Evolutionary conservation across 2,888 invertebrate species (phyloP).

Genomic region (Amphipoea oculea): DNA sequence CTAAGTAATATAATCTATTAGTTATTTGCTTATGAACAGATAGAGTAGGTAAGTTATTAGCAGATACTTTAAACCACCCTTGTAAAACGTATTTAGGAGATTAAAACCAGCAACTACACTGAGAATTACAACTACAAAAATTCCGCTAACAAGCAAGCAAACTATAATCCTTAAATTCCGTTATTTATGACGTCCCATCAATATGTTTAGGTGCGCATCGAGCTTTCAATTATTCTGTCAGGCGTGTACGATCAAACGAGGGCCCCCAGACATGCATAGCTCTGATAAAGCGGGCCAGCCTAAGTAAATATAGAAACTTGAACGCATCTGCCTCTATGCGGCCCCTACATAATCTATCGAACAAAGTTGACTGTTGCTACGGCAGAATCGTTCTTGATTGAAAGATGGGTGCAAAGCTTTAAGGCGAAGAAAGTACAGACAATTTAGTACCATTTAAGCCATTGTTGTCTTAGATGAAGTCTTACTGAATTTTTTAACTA

Average conservation of each 20-base stretch:
- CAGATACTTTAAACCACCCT: background rate
- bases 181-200: slow-evolving; percentile 64
- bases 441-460: no score
- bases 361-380: slow-evolving; percentile 62
- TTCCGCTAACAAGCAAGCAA: slow-evolving; percentile 10
- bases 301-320: slow-evolving; percentile 84
- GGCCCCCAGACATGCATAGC: slow-evolving; percentile 80
- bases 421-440: no score
- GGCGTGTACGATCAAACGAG: slow-evolving; percentile 70
- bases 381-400: slow-evolving; percentile 44
- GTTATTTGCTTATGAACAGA: background rate
- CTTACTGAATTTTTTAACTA: no score
- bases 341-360: slow-evolving; percentile 74
- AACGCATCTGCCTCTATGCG: slow-evolving; percentile 84
- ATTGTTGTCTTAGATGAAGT: no score
- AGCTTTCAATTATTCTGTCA: slow-evolving; percentile 78
- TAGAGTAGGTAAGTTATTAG: background rate
- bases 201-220: slow-evolving; percentile 60
- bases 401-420: no score
- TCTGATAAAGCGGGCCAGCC: slow-evolving; percentile 83
- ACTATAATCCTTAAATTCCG: slow-evolving; percentile 54
- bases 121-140: slow-evolving; percentile 29
- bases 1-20: background rate
- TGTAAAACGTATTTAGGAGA: background rate
- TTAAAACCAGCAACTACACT: background rate